A percentile compares a stretch with the other conserved stretches of the same genome.
These are phyloP conservation scores for Augochlorella aurata DNA, from an alignment of 2,888 invertebrate genomes.

Conservation along the genomic window DNA sequence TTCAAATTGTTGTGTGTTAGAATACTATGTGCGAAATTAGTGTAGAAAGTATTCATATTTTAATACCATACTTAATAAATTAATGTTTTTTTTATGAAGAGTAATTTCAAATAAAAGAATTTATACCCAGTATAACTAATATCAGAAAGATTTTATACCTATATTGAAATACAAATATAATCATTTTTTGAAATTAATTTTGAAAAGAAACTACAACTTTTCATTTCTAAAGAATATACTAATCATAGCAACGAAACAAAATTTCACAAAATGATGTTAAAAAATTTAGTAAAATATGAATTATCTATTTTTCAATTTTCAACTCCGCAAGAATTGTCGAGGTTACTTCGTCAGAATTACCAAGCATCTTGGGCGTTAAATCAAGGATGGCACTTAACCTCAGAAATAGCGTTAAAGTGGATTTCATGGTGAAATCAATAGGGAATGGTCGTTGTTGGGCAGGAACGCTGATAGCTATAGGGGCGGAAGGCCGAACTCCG, in stretches of 20 bases:
- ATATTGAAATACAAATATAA: too few species aligned
- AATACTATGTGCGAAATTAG: too few species aligned
- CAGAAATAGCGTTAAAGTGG: conserved; percentile 58
- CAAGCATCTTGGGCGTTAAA: conserved; percentile 38
- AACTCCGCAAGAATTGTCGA: conserved; percentile 28
- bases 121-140: too few species aligned
- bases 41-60: too few species aligned
- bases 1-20: too few species aligned
- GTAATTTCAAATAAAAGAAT: too few species aligned
- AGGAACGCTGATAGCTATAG: conserved; percentile 42
- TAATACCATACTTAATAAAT: too few species aligned
- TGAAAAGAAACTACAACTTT: too few species aligned
- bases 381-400: conserved; percentile 52
- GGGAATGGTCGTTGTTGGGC: conserved; percentile 50
- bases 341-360: conserved; percentile 47
- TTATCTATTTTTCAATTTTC: neutral
- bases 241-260: neutral
- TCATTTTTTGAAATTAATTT: too few species aligned
- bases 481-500: conserved; percentile 55
- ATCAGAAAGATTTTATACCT: too few species aligned
- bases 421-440: conserved; percentile 60
- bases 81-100: too few species aligned
- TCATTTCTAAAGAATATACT: neutral
- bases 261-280: neutral
- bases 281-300: neutral